Conservation (phyloP, 2,113 vertebrate genomes). For the Agapornis roseicollis region DNA sequence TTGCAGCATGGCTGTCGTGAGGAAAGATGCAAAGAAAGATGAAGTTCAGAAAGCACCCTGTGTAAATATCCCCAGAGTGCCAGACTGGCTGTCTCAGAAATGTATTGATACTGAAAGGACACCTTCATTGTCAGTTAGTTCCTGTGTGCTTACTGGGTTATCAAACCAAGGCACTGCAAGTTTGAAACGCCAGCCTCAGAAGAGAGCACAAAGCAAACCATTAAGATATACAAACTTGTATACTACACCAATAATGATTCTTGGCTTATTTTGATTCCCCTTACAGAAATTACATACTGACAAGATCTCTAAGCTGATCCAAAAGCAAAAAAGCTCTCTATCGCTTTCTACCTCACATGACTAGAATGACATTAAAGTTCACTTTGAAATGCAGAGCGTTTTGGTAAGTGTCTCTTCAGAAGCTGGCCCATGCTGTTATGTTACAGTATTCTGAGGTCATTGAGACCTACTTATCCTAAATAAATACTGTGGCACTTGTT, state of each 20-base stretch:
- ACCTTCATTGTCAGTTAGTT: background rate
- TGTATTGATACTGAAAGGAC: background rate
- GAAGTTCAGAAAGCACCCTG: background rate
- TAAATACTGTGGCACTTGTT: background rate
- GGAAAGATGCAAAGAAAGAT: background rate
- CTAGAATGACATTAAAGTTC: background rate
- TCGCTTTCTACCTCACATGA: background rate
- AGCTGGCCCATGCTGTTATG: background rate
- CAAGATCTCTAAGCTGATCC: background rate
- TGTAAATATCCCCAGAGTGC: background rate
- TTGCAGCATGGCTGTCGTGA: fast-evolving
- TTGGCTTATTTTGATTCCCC: background rate
- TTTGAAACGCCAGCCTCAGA: background rate
- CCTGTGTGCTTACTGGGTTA: fast-evolving
- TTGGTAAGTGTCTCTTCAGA: background rate
- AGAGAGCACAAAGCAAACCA: background rate
- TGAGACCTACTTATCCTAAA: background rate
- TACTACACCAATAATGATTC: background rate
- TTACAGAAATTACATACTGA: background rate
- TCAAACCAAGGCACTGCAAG: background rate
- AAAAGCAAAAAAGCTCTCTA: background rate
- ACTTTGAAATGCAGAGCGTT: background rate
- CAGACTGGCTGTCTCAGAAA: background rate
- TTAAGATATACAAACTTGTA: no score
- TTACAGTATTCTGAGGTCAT: background rate